A percentile compares a stretch with the other conserved stretches of the same genome.
Evolutionary conservation across 2,797 vertebrate genomes (phyloP).

Genomic region (Helostoma temminkii): DNA sequence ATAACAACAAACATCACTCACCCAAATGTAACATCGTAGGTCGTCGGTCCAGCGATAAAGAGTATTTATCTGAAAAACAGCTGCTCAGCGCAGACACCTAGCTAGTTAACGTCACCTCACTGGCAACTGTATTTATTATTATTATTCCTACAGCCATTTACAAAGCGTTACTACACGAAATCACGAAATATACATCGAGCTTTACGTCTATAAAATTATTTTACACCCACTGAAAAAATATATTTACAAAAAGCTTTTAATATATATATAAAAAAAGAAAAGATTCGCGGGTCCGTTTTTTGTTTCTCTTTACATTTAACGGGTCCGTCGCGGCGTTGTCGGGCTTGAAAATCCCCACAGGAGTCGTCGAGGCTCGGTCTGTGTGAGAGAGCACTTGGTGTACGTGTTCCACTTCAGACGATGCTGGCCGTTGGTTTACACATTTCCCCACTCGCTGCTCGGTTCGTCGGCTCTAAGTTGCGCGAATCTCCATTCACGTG

Average conservation of each 20-base stretch:
- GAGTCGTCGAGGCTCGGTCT: slow-evolving; percentile 70
- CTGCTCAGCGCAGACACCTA: slow-evolving; percentile 25
- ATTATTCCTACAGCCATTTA: slow-evolving; percentile 44
- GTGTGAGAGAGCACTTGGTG: slow-evolving; percentile 50
- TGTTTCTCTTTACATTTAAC: slow-evolving; percentile 9
- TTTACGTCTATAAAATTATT: slow-evolving; percentile 36
- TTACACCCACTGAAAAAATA: slow-evolving; percentile 49
- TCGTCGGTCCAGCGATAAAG: slow-evolving; percentile 46
- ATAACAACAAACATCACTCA: slow-evolving; percentile 68
- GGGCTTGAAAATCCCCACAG: slow-evolving; percentile 67
- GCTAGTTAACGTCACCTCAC: slow-evolving; percentile 39
- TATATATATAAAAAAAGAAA: slow-evolving; percentile 36
- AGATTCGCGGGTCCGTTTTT: background rate
- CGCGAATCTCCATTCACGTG: slow-evolving; percentile 54
- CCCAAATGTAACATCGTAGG: slow-evolving; percentile 58
- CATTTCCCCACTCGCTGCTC: slow-evolving; percentile 45
- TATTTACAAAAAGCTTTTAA: slow-evolving; percentile 47
- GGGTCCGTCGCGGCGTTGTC: slow-evolving; percentile 46
- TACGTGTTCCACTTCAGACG: slow-evolving; percentile 60
- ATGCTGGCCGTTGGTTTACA: slow-evolving; percentile 47
- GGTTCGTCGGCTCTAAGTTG: slow-evolving; percentile 36
- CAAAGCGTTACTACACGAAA: slow-evolving; percentile 43
- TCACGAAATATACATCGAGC: slow-evolving; percentile 38
- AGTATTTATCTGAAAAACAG: slow-evolving; percentile 15
- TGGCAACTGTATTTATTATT: slow-evolving; percentile 22